Evolutionary conservation across 2,113 vertebrate genomes (phyloP), one percentile per base, ranked within the genome.

Genomic region (Manacus vitellinus): DNA sequence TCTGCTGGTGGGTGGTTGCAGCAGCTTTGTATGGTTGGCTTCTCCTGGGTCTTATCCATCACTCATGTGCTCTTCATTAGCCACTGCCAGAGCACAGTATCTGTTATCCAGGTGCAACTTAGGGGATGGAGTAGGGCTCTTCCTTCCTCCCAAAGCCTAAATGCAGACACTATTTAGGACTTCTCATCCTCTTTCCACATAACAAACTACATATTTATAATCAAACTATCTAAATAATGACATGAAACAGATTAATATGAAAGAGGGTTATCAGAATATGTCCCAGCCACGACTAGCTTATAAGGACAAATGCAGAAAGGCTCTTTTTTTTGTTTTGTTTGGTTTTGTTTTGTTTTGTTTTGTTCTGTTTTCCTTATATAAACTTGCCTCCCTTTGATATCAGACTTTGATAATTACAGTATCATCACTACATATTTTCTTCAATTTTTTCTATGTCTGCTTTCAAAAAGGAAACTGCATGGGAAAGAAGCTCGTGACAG

Each of bases 251-350:
- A 13, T 43, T n/a, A 4, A 14, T 47, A 12, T 35, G 39, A 37
- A 68, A 47, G 1, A 10, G 2, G 2, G 37, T n/a, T 61, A 21
- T 5, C 20, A 30, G 0, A 68, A 2, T 9, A 27, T 7, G 2
- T 43, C 30, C 14, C 66, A 39, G 1, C 33, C 17, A 7, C 12
- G 21, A 14, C 21, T 30, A 66, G 7, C 0, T 41, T 41, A 6
- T 3, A 52, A 9, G 2, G 12, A 70, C 2, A 61, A 52, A 59
- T 14, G 6, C 9, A 77, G 25, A 88, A 74, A 61, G 2, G 1
- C 0, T 28, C 5, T 15, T 46, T 39, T 41, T 41, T 41, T 41
- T 39, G 39, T 39, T 39, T 41, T 41, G 12, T 41, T 41, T 12
- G 12, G 12, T 41, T 41, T 41, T 11, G 12, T 41, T 24, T 23